Conservation (phyloP, 2,113 vertebrate genomes). For the cattle (Bos taurus) region DNA sequence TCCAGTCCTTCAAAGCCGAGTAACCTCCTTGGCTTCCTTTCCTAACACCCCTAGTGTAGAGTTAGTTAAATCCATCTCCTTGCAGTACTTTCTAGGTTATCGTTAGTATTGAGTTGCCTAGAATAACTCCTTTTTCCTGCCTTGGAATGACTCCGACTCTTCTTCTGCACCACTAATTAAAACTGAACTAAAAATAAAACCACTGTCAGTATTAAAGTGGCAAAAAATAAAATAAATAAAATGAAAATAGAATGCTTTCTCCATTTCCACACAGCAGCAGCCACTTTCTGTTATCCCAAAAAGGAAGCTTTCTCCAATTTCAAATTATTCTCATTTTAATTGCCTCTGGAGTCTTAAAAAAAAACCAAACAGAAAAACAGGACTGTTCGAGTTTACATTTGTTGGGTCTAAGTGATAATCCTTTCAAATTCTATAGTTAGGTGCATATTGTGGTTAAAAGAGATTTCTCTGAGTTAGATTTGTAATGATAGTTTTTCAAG, state of each 20-base stretch:
- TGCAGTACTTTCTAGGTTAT: too few species aligned
- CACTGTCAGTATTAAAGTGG: background rate
- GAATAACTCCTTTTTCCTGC: background rate
- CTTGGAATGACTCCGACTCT: background rate
- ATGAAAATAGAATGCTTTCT: constrained; percentile 45
- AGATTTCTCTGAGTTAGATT: background rate
- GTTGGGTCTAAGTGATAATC: background rate
- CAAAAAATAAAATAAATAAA: constrained; percentile 34
- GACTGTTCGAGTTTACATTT: background rate
- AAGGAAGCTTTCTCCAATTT: background rate
- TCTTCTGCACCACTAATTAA: constrained; percentile 18
- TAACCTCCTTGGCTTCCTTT: background rate
- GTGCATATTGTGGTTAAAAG: background rate
- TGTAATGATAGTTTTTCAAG: background rate
- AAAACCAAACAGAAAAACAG: background rate
- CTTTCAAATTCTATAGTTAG: constrained; percentile 11
- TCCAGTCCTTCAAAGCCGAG: background rate
- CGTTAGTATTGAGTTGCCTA: background rate
- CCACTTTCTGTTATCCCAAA: background rate
- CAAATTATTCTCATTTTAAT: background rate
- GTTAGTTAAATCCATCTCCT: fast-evolving
- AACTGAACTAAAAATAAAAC: constrained; percentile 53
- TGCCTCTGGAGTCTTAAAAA: background rate
- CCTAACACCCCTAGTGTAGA: fast-evolving
- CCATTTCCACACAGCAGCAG: background rate